A percentile compares a stretch with the other conserved stretches of the same genome.
Evolutionary conservation across 2,888 invertebrate species (phyloP).

Genomic region (Spilosoma lubricipeda): DNA sequence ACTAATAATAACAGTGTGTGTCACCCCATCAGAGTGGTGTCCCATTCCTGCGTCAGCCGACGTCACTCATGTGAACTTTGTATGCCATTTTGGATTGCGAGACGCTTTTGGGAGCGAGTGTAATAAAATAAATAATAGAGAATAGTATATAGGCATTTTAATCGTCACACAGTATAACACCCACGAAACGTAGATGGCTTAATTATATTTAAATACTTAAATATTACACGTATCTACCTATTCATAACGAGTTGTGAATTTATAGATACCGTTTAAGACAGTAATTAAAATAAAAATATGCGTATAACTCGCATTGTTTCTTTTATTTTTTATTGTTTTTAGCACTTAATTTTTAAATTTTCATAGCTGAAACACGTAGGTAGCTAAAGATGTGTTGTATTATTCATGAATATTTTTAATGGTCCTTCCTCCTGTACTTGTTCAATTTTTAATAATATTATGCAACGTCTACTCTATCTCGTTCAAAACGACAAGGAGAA

Average conservation of each 20-base stretch:
- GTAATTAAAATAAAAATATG: conserved; percentile 1
- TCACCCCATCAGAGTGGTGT: conserved; percentile 80
- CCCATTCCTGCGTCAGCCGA: conserved; percentile 72
- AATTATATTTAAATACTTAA: conserved; percentile 23
- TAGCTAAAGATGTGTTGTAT: background rate
- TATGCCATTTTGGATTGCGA: conserved; percentile 72
- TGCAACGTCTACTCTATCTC: background rate
- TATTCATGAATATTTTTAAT: background rate
- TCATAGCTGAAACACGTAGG: background rate
- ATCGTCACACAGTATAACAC: conserved; percentile 18
- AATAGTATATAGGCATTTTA: conserved; percentile 35
- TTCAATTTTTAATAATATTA: background rate
- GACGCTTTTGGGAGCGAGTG: conserved; percentile 51
- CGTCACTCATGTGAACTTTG: conserved; percentile 72
- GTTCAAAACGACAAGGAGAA: background rate
- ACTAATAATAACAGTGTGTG: conserved; percentile 84
- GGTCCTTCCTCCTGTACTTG: background rate
- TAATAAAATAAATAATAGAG: conserved; percentile 53
- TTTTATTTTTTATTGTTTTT: background rate
- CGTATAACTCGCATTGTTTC: background rate
- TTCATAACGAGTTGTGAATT: conserved; percentile 5
- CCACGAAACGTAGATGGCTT: conserved; percentile 23
- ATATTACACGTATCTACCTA: background rate
- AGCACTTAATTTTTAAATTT: background rate
- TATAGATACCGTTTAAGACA: conserved; percentile 1